Evolutionary conservation across 2,888 invertebrate genomes (phyloP).

Genomic region (Oithona nana): DNA sequence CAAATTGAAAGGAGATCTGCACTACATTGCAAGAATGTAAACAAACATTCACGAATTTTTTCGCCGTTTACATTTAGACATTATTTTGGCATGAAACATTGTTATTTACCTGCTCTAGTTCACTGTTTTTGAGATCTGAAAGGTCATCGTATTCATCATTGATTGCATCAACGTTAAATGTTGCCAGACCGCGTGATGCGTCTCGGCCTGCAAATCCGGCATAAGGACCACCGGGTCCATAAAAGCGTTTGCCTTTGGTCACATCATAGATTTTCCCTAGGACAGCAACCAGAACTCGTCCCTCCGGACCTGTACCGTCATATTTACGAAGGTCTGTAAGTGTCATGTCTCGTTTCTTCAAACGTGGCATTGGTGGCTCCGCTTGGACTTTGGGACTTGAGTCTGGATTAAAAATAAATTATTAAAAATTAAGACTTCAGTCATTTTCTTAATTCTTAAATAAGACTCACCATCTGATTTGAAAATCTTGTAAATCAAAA

Average conservation of each 20-base stretch:
- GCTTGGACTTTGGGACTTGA: constrained; percentile 19
- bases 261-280: constrained; percentile 90
- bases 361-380: constrained; percentile 49
- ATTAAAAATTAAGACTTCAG: too few relatives aligned
- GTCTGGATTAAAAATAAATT: too few relatives aligned
- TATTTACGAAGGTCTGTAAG: constrained; percentile 63
- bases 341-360: constrained; percentile 70
- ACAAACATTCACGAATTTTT: too few relatives aligned
- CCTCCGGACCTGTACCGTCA: constrained; percentile 60
- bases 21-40: too few relatives aligned
- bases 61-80: too few relatives aligned
- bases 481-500: background rate
- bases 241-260: constrained; percentile 48
- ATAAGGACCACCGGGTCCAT: constrained; percentile 53
- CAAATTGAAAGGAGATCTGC: too few relatives aligned
- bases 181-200: constrained; percentile 83
- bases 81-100: too few relatives aligned
- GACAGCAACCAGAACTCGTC: constrained; percentile 71
- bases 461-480: background rate
- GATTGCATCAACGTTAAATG: constrained; percentile 59
- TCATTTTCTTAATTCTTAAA: too few relatives aligned
- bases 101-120: constrained; percentile 47
- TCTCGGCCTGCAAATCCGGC: constrained; percentile 83
- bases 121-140: constrained; percentile 71
- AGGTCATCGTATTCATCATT: constrained; percentile 83